Base-by-base conservation (phyloP, 37 sponge, comb jelly and placozoan species). In the Aplysina aerophoba region DNA sequence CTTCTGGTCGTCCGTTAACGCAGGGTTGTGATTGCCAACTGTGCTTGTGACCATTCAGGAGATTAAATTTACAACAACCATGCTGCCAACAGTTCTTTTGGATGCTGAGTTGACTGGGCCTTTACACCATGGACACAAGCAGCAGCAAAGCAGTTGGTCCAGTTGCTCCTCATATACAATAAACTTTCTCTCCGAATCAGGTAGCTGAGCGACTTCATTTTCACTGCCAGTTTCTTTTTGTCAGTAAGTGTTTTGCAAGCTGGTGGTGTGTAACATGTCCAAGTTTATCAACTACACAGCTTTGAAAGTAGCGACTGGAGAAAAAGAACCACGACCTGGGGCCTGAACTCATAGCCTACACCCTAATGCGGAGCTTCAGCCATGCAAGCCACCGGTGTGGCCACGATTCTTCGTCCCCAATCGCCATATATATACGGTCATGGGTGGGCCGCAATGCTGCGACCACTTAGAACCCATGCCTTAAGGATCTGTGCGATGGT, bases 31-130 rank as follows among this genome's bases (percentile, higher is more conserved):
- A 62, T 11, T 62, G 63, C 63, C 63, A 62, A 62, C 63, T 62
- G n/a, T 62, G 4, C 63, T 22, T 62, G 63, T 62, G 63, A 62
- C 63, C 63, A 62, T 62, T 62, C 11, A 62, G 27, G 63, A 62
- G 27, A 14, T 4, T 22, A 62, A 25, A 27, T 62, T 22, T 62
- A 25, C 63, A 27, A 25, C 63, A 27, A 62, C 63, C 63, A 62
- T 62, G 63, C 63, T 62, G 63, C 27, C 63, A 22, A 62, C 63
- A 14, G 11, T 22, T 27, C n/a, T 62, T 62, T 62, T 62, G 63
- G 63, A 62, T 62, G 63, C 11, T 27, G 63, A 62, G 27, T 2
- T 62, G 63, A 62, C 63, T 62, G 63, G 63, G 4, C 63, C 63
- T 62, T 62, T 22, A 25, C 63, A 62, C 63, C 27, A 22, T 62